These are phyloP conservation scores for Peromyscus aztecus DNA, from an alignment of 2,797 vertebrate genomes.

Conservation along the genomic window DNA sequence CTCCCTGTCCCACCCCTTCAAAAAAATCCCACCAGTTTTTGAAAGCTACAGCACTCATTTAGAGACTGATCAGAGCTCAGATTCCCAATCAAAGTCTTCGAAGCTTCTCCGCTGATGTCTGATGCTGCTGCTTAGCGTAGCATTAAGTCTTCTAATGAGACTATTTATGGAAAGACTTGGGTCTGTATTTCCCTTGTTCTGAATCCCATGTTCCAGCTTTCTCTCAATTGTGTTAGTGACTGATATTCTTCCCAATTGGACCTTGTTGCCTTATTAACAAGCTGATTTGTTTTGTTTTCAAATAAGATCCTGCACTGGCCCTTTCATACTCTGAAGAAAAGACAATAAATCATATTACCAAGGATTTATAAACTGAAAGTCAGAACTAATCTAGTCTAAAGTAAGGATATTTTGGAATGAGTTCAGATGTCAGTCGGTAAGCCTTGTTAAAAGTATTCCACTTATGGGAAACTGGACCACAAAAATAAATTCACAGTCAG, in stretches of 20 bases:
- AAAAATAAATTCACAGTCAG: constrained; percentile 6
- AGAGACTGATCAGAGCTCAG: neutral
- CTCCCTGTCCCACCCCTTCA: no score
- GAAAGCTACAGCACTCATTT: neutral
- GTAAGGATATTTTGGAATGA: neutral
- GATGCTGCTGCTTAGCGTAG: no score
- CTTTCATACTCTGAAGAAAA: neutral
- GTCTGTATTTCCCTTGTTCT: neutral
- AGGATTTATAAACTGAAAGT: constrained; percentile 1
- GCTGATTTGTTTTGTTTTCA: constrained; percentile 34
- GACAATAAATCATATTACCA: neutral
- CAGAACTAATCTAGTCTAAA: constrained; percentile 26
- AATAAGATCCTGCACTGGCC: neutral
- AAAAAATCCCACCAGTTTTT: neutral
- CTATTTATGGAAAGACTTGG: neutral
- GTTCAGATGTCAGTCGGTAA: constrained; percentile 3
- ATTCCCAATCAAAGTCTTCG: neutral
- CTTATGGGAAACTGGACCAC: neutral
- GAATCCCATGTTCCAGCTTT: neutral
- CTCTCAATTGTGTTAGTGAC: neutral
- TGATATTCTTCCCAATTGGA: neutral
- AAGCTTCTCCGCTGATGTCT: no score
- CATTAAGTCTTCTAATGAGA: neutral
- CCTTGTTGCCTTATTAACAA: neutral
- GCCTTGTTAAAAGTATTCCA: neutral